Percentiles rank a stretch among this genome's conserved stretches.
These are phyloP conservation scores for Molossus molossus DNA, from an alignment of 2,797 vertebrate genomes.

Conservation along the genomic window DNA sequence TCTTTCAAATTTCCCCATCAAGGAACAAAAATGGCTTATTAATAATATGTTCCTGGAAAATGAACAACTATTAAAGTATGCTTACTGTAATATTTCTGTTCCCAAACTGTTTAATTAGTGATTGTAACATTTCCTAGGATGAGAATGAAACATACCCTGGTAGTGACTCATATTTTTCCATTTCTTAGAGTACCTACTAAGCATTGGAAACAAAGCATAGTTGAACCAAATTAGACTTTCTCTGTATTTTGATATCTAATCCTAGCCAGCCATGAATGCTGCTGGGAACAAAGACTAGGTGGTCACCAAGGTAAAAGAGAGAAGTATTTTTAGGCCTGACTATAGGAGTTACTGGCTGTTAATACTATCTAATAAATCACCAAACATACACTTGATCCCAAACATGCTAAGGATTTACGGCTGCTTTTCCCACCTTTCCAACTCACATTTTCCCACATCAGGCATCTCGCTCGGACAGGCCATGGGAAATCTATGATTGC, in stretches of 20 bases:
- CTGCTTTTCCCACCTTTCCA: not conserved
- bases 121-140: not conserved
- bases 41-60: not conserved
- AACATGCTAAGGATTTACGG: not conserved
- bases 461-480: not conserved
- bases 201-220: not conserved
- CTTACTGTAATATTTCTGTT: not conserved
- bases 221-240: not conserved
- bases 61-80: not conserved
- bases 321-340: not conserved
- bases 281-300: not conserved
- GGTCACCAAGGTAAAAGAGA: not conserved
- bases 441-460: not conserved
- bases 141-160: not conserved
- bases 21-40: not conserved
- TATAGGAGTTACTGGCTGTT: not conserved
- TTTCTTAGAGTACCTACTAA: not conserved
- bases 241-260: not conserved
- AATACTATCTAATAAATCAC: not conserved
- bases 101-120: not conserved
- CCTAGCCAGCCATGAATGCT: not conserved
- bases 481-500: not conserved
- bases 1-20: not conserved
- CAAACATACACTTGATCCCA: not conserved
- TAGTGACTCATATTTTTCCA: slow-evolving; percentile 2